phyloP scores from a whole-genome alignment of 2,113 vertebrate species.

The Daubentonia madagascariensis region DNA sequence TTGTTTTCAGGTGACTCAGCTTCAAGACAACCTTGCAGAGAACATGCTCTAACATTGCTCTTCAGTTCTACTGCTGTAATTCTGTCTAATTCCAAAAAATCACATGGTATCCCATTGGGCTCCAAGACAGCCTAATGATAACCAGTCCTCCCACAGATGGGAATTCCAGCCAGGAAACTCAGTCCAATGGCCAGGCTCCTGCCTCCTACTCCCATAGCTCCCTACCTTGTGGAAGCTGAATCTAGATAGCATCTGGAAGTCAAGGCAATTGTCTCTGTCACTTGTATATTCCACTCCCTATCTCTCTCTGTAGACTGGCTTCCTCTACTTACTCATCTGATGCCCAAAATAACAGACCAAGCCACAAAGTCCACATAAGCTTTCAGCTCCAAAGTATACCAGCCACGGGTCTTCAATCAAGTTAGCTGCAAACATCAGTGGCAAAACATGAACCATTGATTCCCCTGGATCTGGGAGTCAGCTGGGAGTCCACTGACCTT shows the following conservation, averaged over 20 bases:
- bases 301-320: background rate
- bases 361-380: background rate
- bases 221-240: background rate
- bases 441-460: background rate
- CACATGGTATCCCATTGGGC: background rate
- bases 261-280: background rate
- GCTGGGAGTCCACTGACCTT: background rate
- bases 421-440: background rate
- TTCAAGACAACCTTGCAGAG: background rate
- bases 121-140: background rate
- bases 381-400: background rate
- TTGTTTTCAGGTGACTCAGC: background rate
- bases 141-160: background rate
- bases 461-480: background rate
- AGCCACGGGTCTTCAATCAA: background rate
- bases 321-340: background rate
- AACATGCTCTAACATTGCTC: background rate
- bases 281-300: background rate
- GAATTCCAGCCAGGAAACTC: background rate
- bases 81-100: background rate
- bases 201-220: background rate
- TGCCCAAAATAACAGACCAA: background rate
- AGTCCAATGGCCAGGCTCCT: background rate
- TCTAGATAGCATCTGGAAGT: background rate
- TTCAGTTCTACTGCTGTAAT: background rate